Evolutionary conservation across 2,113 vertebrate genomes (phyloP).

Genomic region (Alouatta palliata): DNA sequence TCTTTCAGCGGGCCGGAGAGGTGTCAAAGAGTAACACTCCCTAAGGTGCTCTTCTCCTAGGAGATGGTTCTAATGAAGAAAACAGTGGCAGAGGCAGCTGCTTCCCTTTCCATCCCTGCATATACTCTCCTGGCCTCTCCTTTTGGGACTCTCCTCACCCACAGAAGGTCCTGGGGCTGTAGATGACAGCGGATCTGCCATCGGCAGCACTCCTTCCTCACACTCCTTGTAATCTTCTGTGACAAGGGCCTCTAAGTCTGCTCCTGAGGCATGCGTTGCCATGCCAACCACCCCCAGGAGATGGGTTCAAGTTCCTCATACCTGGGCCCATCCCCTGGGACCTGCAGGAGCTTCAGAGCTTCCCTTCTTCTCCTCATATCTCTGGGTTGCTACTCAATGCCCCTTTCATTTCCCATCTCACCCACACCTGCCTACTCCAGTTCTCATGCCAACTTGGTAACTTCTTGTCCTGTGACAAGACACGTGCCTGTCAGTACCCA

Average conservation of each 20-base stretch:
- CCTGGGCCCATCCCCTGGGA: conserved; percentile 53
- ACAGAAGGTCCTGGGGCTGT: background rate
- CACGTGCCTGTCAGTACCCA: background rate
- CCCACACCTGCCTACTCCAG: background rate
- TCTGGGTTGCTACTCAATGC: background rate
- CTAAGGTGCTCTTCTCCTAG: background rate
- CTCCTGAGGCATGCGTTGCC: conserved; percentile 10
- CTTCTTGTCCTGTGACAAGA: background rate
- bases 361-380: background rate
- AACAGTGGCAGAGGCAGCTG: background rate
- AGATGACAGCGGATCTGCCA: background rate
- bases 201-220: background rate
- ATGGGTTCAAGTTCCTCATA: conserved; percentile 46
- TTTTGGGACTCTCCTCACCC: background rate
- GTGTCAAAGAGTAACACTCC: background rate
- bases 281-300: conserved; percentile 53
- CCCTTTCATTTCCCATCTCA: background rate
- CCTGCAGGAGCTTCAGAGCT: background rate
- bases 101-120: background rate
- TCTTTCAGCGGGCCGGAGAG: background rate
- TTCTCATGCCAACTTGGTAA: background rate
- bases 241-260: conserved; percentile 2
- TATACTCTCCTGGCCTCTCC: background rate
- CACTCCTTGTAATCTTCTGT: conserved; percentile 36
- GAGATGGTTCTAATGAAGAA: background rate